Evolutionary conservation across 2,113 vertebrate genomes (phyloP), one percentile per base, ranked within the genome.

Genomic region (Apodemus sylvaticus): DNA sequence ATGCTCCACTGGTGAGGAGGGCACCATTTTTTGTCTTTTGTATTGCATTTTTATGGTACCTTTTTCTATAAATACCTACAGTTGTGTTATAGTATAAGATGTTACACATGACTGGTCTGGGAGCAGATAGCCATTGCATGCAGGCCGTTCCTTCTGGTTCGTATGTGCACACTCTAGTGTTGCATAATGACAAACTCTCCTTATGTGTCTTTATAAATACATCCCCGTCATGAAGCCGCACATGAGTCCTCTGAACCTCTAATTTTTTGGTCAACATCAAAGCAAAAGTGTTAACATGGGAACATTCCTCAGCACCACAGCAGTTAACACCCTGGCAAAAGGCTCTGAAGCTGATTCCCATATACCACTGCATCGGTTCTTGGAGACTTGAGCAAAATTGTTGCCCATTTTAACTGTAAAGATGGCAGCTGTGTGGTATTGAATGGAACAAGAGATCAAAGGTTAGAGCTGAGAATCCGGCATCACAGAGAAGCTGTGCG

Each of bases 241-340:
- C 68, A 53, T 87, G 36, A 89, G 51, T 74, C 2, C 68, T 42
- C 36, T 89, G 70, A 89, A 73, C 86, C 68, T 74, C n/a, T 55
- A 73, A 89, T 74, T 89, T 89, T 89, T 73, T 89, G n/a, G 68
- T 73, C 51, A 73, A 89, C 51, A 74, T 89, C 70, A 74, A 89
- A 89, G 86, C 51, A 68, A 89, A 58, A 31, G 70, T 58, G 86
- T 89, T 89, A 89, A 58, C 70, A 89, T 73, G 68, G 86, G 86
- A 74, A 39, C 26, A 74, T 74, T 89, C 86, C 42, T 73, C 68
- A 73, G 7, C 74, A 58, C 36, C 53, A 42, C 51, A 74, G 36
- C 68, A 58, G 58, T 89, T 74, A 89, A 74, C 86, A 74, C 86
- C 86, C 68, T 89, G 68, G 86, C 70, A 89, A 29, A 29, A 74